A percentile compares a stretch with the other conserved stretches of the same genome.
Evolutionary conservation across 1,140 invertebrate genomes (phyloP).

Genomic region (Aphaenogaster rudis): DNA sequence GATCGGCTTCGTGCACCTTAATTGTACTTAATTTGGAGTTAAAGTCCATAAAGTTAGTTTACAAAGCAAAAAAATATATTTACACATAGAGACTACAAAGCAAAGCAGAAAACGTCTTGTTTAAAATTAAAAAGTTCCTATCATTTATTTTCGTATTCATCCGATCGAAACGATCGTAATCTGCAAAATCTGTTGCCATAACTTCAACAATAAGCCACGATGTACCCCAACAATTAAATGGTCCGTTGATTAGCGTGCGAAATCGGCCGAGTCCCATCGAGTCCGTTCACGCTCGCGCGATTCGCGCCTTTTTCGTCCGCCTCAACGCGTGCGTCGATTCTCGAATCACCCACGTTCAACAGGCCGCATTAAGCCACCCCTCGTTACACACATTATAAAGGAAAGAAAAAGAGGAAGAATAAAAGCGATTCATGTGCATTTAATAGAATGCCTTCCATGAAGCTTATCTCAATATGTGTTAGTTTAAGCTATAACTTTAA

Average conservation of each 20-base stretch:
- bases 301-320: slow-evolving; percentile 55
- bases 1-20: neutral
- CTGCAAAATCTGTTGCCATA: slow-evolving; percentile 32
- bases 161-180: slow-evolving; percentile 32
- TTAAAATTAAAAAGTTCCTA: neutral
- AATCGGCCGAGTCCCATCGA: slow-evolving; percentile 59
- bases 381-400: slow-evolving; percentile 43
- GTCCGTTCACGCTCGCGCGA: slow-evolving; percentile 62
- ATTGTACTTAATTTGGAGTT: neutral
- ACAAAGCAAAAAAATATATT: neutral
- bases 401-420: slow-evolving; percentile 29
- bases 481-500: neutral
- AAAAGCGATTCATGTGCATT: slow-evolving; percentile 9
- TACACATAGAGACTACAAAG: neutral
- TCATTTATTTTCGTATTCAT: slow-evolving; percentile 1
- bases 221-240: slow-evolving; percentile 57
- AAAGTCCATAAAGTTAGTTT: neutral
- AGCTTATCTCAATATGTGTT: slow-evolving; percentile 1
- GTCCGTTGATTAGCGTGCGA: slow-evolving; percentile 72
- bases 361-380: slow-evolving; percentile 64
- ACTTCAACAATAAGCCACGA: slow-evolving; percentile 28
- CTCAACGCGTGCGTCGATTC: slow-evolving; percentile 56
- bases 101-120: too few relatives aligned
- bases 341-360: slow-evolving; percentile 66
- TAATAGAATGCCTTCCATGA: slow-evolving; percentile 4